These are phyloP conservation scores for Indicator indicator DNA, from an alignment of 2,113 vertebrate genomes.

Conservation along the genomic window DNA sequence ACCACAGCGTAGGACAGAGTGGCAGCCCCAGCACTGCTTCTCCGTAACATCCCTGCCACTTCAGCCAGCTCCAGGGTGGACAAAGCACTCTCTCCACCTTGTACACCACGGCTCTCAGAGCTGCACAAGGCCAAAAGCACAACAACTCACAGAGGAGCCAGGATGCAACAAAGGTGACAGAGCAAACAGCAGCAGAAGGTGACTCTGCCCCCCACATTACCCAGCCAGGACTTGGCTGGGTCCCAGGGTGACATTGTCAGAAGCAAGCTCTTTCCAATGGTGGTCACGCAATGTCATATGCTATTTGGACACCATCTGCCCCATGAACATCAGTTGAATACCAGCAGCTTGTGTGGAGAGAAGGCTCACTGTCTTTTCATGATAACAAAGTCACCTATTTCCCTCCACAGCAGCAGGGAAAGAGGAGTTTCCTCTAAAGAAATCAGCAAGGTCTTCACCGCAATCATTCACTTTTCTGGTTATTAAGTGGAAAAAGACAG, in stretches of 20 bases:
- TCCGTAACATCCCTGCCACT: neutral
- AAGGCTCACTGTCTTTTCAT: neutral
- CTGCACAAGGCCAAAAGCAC: accelerated
- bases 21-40: accelerated
- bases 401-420: neutral
- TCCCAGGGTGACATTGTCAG: neutral
- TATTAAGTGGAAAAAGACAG: neutral
- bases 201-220: neutral
- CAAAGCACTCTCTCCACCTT: neutral
- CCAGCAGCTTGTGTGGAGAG: neutral
- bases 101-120: accelerated
- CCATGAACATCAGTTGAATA: accelerated
- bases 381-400: neutral
- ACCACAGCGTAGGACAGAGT: accelerated
- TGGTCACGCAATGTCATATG: neutral
- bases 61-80: neutral
- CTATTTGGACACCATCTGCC: neutral
- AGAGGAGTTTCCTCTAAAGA: neutral
- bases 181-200: neutral
- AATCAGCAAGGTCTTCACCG: neutral
- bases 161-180: neutral
- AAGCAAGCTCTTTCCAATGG: accelerated
- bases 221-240: neutral
- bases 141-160: neutral
- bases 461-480: neutral